Evolutionary conservation across 2,113 vertebrate species (phyloP).

Genomic region (Buteo buteo): DNA sequence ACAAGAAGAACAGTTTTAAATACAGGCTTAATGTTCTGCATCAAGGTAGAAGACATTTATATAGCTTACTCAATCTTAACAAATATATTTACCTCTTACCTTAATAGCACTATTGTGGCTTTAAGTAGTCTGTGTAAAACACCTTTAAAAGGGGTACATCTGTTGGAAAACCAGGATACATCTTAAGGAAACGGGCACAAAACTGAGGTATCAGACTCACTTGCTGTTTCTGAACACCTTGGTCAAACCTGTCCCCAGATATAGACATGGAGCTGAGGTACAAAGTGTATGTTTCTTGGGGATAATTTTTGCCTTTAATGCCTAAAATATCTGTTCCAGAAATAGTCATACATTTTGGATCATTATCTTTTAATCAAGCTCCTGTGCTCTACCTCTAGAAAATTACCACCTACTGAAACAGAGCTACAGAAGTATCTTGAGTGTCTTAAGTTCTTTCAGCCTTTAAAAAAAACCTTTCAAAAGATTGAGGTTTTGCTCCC

Average conservation of each 20-base stretch:
- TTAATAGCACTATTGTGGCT: background rate
- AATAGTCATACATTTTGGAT: background rate
- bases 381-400: background rate
- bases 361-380: background rate
- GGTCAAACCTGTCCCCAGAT: background rate
- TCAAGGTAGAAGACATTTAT: background rate
- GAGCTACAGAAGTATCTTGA: background rate
- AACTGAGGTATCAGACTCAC: background rate
- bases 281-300: background rate
- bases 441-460: background rate
- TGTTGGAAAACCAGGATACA: background rate
- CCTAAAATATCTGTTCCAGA: background rate
- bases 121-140: background rate
- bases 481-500: background rate
- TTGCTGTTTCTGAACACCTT: background rate
- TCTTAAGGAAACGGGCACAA: background rate
- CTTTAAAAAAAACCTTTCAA: background rate
- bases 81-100: background rate
- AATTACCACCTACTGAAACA: background rate
- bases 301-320: background rate
- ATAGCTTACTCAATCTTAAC: background rate
- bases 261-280: background rate
- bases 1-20: background rate
- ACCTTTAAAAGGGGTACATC: background rate
- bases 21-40: background rate